Evolutionary conservation across 2,888 invertebrate species (phyloP), one percentile per base, ranked within the genome.

Genomic region (Agrilus mali): DNA sequence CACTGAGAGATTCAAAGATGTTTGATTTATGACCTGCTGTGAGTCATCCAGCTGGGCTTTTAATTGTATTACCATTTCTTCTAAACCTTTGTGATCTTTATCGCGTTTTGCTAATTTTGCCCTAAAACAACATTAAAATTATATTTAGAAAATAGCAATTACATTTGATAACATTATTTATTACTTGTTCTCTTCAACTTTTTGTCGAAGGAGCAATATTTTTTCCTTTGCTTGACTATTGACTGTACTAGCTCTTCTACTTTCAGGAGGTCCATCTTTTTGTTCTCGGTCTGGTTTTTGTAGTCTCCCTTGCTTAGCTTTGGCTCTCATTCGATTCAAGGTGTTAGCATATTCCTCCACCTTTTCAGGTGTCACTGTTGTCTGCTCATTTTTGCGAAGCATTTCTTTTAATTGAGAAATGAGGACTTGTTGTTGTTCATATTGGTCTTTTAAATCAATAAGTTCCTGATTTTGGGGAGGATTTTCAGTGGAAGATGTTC

Each of bases 1-100:
- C 34, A 60, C 38, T 1, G 62, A 57, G 31, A 60, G 43, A 50
- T 60, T 61, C 38, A 59, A 43, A 4, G 63, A 56, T 15, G 42
- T 49, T 42, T 57, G 54, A 48, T 54, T 57, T 33, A 61, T 60
- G 33, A 59, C 44, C 27, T 60, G 60, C 50, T 71, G 71, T 0
- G 73, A 71, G 48, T 69, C 71, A 53, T 73, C 73, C 37, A 75
- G 60, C 51, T 73, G 72, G 3, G 71, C 72, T 52, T 72, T 72
- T 27, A 73, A 52, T 51, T 72, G 69, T n/a, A 64, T 66, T 5
- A 73, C 71, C 58, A 69, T 66, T 42, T 71, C 69, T 56, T 72
- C 72, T 39, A 73, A 65, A 47, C 70, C 71, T 50, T 67, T 70
- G 50, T 72, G 70, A 49, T 62, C 70, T 48, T 68, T 68, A 14